Evolutionary conservation across 2,797 vertebrate species (phyloP), one percentile per base, ranked within the genome.

Genomic region (Chelon auratus): DNA sequence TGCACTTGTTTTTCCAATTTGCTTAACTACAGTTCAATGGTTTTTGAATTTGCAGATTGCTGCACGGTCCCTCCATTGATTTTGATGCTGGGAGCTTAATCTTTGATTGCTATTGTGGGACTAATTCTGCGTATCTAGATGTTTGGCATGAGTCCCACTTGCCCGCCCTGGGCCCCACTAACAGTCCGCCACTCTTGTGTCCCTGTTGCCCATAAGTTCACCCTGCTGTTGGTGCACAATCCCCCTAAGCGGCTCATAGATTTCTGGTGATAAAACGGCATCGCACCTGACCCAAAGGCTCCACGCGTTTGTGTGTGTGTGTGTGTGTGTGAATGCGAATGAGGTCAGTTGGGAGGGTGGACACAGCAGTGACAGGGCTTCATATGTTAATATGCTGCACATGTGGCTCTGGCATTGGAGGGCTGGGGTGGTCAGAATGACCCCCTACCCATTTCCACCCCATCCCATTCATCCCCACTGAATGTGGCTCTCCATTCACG

Each of bases 1-100:
- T 94, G 82, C 84, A 86, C 92, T 93, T 94, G 90, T 93, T 93
- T 94, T 94, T 94, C 90, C 91, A 92, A 93, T 93, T 93, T 92
- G 86, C 91, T 91, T 89, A 88, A 91, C 88, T 89, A 74, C 91
- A 77, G 83, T 87, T 91, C 82, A 82, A 90, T 93, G 92, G 85
- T 85, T 92, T 92, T 90, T 36, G 81, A 89, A 92, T 93, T 88
- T 93, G 77, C 80, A 85, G 91, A 90, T 91, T 88, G 83, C 71
- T 79, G 75, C 75, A 62, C 22, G 65, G 83, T 82, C 90, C 86
- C 84, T 87, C 81, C 81, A 88, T 89, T 90, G 82, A 89, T 89
- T 90, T 87, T 54, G 61, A 78, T 71, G 74, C 72, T 82, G 86
- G 77, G 85, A 74, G 82, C 74, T 62, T 88, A 59, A 39, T 81